Conservation (phyloP, 1,140 invertebrate genomes). For the Drosophila saltans region DNA sequence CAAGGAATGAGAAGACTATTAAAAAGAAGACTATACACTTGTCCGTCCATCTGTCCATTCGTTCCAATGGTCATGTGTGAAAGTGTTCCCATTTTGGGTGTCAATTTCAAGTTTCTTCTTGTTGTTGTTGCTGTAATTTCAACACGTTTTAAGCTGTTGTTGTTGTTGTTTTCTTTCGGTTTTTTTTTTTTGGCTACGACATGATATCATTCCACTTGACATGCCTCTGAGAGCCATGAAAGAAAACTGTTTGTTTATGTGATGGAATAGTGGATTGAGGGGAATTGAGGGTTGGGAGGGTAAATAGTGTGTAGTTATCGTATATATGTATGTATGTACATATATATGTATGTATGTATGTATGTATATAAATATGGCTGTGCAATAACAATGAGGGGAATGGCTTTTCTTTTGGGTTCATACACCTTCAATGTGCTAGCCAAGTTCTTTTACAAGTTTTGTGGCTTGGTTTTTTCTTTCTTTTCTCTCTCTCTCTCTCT, state of each 20-base stretch:
- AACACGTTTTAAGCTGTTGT: conserved; percentile 21
- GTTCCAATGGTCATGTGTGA: conserved; percentile 46
- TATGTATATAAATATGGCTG: neutral
- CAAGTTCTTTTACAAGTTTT: conserved; percentile 1
- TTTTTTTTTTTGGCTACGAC: conserved; percentile 22
- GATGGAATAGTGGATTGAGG: neutral
- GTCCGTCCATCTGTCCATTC: neutral
- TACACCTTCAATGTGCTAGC: conserved; percentile 28
- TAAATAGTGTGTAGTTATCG: neutral
- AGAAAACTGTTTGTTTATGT: neutral
- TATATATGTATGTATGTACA: too few species aligned
- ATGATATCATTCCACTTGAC: conserved; percentile 45
- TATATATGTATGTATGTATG: too few species aligned
- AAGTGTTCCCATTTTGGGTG: conserved; percentile 76
- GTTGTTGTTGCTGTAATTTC: conserved; percentile 27
- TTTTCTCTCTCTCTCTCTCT: neutral
- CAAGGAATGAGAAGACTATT: neutral
- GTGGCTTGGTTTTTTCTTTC: conserved; percentile 26
- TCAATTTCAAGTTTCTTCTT: conserved; percentile 60
- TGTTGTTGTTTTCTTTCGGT: neutral
- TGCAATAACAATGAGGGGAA: conserved; percentile 18
- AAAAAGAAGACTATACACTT: conserved; percentile 26
- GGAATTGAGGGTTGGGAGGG: neutral
- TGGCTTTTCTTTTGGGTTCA: conserved; percentile 44
- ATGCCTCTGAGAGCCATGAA: neutral